A percentile compares a stretch with the other conserved stretches of the same genome.
These are phyloP conservation scores for Yponomeuta plumbellus DNA, from an alignment of 2,888 invertebrate species.

Conservation along the genomic window DNA sequence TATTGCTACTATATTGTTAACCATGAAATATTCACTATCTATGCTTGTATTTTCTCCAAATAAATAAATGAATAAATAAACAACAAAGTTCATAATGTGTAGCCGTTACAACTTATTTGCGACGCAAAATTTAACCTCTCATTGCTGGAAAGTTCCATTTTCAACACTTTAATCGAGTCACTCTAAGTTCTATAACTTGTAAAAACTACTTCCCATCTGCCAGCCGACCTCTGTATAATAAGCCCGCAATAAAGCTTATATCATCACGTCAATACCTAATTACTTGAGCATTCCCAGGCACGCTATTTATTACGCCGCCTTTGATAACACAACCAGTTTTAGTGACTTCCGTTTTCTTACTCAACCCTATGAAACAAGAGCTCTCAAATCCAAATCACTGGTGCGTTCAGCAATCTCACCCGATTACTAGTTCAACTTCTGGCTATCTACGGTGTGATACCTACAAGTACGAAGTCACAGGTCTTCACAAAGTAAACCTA, in stretches of 20 bases:
- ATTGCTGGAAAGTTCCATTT: too few species aligned
- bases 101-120: too few species aligned
- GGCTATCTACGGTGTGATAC: not conserved
- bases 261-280: constrained; percentile 1
- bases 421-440: not conserved
- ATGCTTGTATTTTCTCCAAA: too few species aligned
- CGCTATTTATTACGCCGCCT: not conserved
- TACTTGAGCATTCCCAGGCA: not conserved
- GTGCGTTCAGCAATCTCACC: not conserved
- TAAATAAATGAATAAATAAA: too few species aligned
- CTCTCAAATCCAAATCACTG: not conserved
- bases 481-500: not conserved
- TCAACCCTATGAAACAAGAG: not conserved
- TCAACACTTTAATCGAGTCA: too few species aligned
- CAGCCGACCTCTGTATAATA: not conserved
- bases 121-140: too few species aligned
- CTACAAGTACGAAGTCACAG: not conserved
- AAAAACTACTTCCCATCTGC: not conserved
- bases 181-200: not conserved
- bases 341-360: not conserved
- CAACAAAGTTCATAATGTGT: too few species aligned
- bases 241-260: not conserved
- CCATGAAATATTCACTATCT: too few species aligned
- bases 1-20: too few species aligned
- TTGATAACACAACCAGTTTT: not conserved